These are phyloP conservation scores for Lithobates sylvaticus DNA, from an alignment of 2,797 vertebrate species.

Conservation along the genomic window DNA sequence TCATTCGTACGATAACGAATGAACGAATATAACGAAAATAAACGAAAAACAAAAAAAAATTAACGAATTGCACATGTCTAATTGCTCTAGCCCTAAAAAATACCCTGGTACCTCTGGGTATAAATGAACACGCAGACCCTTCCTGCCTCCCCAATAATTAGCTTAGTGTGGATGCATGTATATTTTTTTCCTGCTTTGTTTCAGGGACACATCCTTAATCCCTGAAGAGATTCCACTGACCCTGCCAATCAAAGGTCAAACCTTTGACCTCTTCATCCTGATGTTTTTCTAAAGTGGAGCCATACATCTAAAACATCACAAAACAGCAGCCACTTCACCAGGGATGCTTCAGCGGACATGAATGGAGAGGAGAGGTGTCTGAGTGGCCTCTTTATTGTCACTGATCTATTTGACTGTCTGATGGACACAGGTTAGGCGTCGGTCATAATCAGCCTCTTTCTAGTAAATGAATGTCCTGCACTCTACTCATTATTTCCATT, in stretches of 20 bases:
- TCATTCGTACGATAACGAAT: too few species aligned
- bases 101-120: background rate
- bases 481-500: background rate
- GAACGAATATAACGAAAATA: too few species aligned
- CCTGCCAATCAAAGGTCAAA: conserved; percentile 1
- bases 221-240: background rate
- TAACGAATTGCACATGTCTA: too few species aligned
- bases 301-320: background rate
- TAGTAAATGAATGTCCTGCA: conserved; percentile 12
- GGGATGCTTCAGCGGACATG: conserved; percentile 1
- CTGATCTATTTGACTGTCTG: conserved; percentile 21
- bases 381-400: conserved; percentile 17
- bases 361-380: background rate
- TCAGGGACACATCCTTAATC: background rate
- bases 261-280: conserved; percentile 29
- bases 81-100: background rate
- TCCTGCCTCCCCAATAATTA: background rate
- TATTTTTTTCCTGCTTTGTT: background rate
- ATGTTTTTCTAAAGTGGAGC: conserved; percentile 8
- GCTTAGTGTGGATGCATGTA: background rate
- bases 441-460: conserved; percentile 28
- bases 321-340: background rate
- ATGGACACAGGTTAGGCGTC: conserved; percentile 23
- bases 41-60: too few species aligned
- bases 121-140: background rate